phyloP scores from a whole-genome alignment of 2,113 vertebrate species.

The Nasalis larvatus region DNA sequence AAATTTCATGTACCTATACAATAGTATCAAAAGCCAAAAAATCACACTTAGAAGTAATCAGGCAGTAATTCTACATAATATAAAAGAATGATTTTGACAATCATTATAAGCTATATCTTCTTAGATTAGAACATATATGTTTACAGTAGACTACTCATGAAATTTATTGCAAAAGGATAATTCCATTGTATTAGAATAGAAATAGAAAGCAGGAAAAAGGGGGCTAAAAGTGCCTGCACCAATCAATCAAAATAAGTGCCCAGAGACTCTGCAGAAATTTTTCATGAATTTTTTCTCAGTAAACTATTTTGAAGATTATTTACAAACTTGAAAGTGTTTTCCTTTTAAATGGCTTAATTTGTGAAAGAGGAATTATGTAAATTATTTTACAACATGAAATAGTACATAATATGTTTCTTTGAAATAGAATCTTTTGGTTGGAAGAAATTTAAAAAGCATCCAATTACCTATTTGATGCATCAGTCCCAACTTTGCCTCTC shows the following conservation, averaged over 20 bases:
- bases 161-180: not conserved
- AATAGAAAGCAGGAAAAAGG: not conserved
- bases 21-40: not conserved
- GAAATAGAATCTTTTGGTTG: not conserved
- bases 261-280: not conserved
- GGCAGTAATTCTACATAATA: not conserved
- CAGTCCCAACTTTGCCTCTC: not conserved
- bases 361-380: not conserved
- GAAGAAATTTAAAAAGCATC: not conserved
- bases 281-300: not conserved
- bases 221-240: not conserved
- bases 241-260: not conserved
- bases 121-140: not conserved
- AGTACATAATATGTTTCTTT: not conserved
- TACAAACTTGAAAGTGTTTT: slow-evolving; percentile 19
- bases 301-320: slow-evolving; percentile 28
- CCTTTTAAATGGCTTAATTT: slow-evolving; percentile 2
- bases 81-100: not conserved
- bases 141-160: not conserved
- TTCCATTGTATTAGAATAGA: not conserved
- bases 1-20: not conserved
- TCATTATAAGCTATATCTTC: not conserved
- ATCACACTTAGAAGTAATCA: slow-evolving; percentile 18
- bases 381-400: not conserved
- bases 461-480: not conserved